Percentiles rank a stretch among this genome's conserved stretches.
Evolutionary conservation across 2,888 invertebrate species (phyloP).

Genomic region (Orthonychiurus folsomi): DNA sequence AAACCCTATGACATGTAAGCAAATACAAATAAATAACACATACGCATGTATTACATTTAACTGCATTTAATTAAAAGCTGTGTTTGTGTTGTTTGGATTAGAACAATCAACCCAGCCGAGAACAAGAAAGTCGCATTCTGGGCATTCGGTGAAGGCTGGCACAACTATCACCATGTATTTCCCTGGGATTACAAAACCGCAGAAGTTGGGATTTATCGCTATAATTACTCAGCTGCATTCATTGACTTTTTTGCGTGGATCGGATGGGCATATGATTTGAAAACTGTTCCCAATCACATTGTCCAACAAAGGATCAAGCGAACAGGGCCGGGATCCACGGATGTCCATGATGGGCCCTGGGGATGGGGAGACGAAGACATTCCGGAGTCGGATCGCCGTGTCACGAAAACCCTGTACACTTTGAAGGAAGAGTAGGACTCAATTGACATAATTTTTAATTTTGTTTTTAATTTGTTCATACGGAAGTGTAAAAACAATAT

Average conservation of each 20-base stretch:
- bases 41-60: too few relatives aligned
- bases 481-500: too few relatives aligned
- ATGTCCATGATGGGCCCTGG: slow-evolving; percentile 27
- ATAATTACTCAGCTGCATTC: slow-evolving; percentile 47
- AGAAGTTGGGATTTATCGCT: slow-evolving; percentile 44
- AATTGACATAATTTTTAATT: too few relatives aligned
- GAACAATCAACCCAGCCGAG: slow-evolving; percentile 37
- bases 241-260: slow-evolving; percentile 46
- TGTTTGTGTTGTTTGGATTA: too few relatives aligned
- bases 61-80: not conserved
- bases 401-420: slow-evolving; percentile 29
- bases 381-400: slow-evolving; percentile 28
- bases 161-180: slow-evolving; percentile 50
- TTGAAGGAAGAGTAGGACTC: slow-evolving; percentile 22
- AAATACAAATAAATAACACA: too few relatives aligned
- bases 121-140: slow-evolving; percentile 36
- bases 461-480: too few relatives aligned
- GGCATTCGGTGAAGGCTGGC: slow-evolving; percentile 47
- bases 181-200: slow-evolving; percentile 49
- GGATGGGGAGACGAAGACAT: slow-evolving; percentile 39
- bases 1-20: slow-evolving; percentile 59
- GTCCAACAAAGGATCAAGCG: slow-evolving; percentile 42
- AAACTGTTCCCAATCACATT: slow-evolving; percentile 43
- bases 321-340: slow-evolving; percentile 42
- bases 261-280: slow-evolving; percentile 46